Percentiles rank a stretch among this genome's conserved stretches.
These are phyloP conservation scores for Drosophila melanogaster DNA, from an alignment of 1,140 invertebrate species.

Conservation along the genomic window DNA sequence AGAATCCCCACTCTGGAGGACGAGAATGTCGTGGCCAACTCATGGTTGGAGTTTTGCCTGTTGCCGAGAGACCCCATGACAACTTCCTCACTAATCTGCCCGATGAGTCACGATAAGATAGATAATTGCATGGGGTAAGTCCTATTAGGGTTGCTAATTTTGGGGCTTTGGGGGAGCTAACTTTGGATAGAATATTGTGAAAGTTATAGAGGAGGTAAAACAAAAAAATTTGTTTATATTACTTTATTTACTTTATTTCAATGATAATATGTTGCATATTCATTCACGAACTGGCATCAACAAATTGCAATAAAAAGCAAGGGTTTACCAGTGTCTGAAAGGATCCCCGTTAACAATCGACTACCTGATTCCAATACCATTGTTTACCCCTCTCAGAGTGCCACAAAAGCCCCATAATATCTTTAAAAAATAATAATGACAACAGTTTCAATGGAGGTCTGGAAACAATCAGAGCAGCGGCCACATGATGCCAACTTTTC, in stretches of 20 bases:
- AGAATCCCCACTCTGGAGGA: conserved; percentile 19
- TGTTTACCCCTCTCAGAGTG: background rate
- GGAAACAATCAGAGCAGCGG: conserved; percentile 39
- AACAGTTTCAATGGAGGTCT: conserved; percentile 9
- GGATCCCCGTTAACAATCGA: background rate
- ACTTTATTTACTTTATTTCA: too few species aligned
- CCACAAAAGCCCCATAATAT: conserved; percentile 3
- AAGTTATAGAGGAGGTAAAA: too few species aligned
- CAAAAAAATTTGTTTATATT: too few species aligned
- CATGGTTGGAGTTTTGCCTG: conserved; percentile 5
- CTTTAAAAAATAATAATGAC: conserved; percentile 12
- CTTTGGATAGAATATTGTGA: background rate
- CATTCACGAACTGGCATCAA: too few species aligned
- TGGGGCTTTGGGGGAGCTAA: background rate
- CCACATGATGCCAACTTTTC: conserved; percentile 47
- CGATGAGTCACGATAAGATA: conserved; percentile 15
- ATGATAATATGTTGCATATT: too few species aligned
- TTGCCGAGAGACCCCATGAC: conserved; percentile 20
- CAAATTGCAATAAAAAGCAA: too few species aligned
- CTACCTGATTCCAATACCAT: background rate
- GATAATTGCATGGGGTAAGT: conserved; percentile 10
- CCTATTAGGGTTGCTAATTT: background rate
- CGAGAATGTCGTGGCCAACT: background rate
- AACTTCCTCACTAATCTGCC: conserved; percentile 25
- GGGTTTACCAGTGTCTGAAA: background rate